Evolutionary conservation across 1,140 invertebrate species (phyloP).

Genomic region (Drosophila fuyamai): DNA sequence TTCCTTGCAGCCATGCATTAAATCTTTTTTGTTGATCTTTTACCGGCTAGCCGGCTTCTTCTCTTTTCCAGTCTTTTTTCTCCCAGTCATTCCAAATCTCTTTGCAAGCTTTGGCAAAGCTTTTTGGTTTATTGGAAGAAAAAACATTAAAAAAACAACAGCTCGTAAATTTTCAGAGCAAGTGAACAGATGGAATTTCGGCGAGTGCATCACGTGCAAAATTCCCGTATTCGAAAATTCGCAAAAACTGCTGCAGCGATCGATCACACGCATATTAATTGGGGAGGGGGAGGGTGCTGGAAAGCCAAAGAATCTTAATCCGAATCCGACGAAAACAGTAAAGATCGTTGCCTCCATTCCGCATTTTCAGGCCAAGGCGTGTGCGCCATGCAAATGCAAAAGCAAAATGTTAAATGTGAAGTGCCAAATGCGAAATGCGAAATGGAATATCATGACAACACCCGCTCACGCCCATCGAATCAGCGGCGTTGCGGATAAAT

Average conservation of each 20-base stretch:
- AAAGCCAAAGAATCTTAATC: background rate
- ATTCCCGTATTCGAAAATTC: constrained; percentile 31
- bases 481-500: constrained; percentile 36
- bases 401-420: constrained; percentile 38
- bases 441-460: constrained; percentile 69
- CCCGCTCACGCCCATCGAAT: constrained; percentile 46
- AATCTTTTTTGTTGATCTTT: constrained; percentile 24
- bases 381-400: constrained; percentile 59
- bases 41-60: constrained; percentile 59
- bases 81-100: background rate
- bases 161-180: constrained; percentile 69
- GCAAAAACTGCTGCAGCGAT: constrained; percentile 57
- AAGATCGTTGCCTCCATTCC: constrained; percentile 73
- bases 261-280: constrained; percentile 61
- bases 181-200: constrained; percentile 69
- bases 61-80: background rate
- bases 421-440: constrained; percentile 42
- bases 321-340: constrained; percentile 30
- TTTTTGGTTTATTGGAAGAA: background rate
- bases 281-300: constrained; percentile 1
- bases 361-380: constrained; percentile 78
- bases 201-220: constrained; percentile 68
- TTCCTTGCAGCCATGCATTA: constrained; percentile 43
- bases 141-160: constrained; percentile 44
- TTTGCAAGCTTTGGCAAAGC: constrained; percentile 5